phyloP scores from a whole-genome alignment of 2,113 vertebrate genomes.

The Vombatus ursinus region DNA sequence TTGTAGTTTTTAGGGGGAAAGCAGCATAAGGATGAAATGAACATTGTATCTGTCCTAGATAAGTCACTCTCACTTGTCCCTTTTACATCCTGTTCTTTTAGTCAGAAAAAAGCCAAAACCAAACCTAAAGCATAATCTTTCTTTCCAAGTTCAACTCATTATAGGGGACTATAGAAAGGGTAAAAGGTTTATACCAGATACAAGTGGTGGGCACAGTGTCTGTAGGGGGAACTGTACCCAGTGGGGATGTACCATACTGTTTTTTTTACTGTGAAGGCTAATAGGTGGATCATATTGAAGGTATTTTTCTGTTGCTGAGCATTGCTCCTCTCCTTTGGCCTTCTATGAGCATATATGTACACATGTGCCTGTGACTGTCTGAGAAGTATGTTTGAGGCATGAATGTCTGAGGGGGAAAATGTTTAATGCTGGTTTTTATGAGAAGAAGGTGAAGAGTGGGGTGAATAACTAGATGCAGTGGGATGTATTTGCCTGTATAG shows the following conservation, averaged over 20 bases:
- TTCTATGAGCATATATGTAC: neutral
- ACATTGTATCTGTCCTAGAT: neutral
- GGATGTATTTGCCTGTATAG: neutral
- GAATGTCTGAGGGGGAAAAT: neutral
- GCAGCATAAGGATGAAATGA: neutral
- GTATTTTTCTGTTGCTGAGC: neutral
- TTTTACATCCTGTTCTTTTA: neutral
- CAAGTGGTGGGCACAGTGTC: neutral
- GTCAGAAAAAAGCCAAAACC: neutral
- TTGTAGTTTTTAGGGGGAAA: neutral
- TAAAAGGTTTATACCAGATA: neutral
- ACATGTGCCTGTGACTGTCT: neutral
- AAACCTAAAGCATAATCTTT: conserved; percentile 27
- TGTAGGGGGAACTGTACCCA: neutral
- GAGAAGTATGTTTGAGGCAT: neutral
- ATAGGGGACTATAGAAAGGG: neutral
- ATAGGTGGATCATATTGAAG: neutral
- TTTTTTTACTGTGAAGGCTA: neutral
- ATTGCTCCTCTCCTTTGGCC: neutral
- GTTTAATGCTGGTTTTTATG: neutral
- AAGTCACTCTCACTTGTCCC: neutral
- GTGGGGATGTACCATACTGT: neutral
- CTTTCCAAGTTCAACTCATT: neutral
- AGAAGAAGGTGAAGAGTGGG: neutral
- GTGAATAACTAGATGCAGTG: neutral